phyloP scores from a whole-genome alignment of 2,113 vertebrate genomes.

The Myotis yumanensis region DNA sequence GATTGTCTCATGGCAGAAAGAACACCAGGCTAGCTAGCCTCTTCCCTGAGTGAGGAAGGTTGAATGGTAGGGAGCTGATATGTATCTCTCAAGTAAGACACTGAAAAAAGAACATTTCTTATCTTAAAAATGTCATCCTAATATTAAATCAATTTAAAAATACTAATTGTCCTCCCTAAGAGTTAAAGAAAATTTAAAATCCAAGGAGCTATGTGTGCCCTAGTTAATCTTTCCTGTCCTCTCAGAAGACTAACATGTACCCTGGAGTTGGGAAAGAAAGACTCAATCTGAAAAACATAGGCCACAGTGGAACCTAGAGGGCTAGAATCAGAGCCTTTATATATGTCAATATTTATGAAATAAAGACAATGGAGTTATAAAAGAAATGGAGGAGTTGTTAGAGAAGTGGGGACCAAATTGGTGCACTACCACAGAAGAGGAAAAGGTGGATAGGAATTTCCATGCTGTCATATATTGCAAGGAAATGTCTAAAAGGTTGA shows the following conservation, averaged over 20 bases:
- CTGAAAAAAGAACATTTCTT: not conserved
- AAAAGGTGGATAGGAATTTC: not conserved
- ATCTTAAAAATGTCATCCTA: not conserved
- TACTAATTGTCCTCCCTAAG: not conserved
- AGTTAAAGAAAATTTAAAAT: not conserved
- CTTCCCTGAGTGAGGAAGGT: not conserved
- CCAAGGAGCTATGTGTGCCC: not conserved
- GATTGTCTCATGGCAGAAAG: not conserved
- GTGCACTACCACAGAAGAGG: fast-evolving
- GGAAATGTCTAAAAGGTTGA: not conserved
- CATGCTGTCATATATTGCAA: not conserved
- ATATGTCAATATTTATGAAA: not conserved
- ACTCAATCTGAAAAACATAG: not conserved
- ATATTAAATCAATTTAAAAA: slow-evolving; percentile 5
- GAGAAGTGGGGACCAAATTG: not conserved
- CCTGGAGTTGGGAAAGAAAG: not conserved
- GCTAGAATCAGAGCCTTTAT: not conserved
- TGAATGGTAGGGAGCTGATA: not conserved
- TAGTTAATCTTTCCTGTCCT: not conserved
- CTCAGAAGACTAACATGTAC: not conserved
- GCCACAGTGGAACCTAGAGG: not conserved
- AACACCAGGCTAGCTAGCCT: not conserved
- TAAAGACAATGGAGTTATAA: not conserved
- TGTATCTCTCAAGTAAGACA: not conserved
- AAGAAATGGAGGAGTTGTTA: not conserved